These are phyloP conservation scores for Otolemur crassicaudatus DNA, from an alignment of 2,797 vertebrate genomes.

Conservation along the genomic window DNA sequence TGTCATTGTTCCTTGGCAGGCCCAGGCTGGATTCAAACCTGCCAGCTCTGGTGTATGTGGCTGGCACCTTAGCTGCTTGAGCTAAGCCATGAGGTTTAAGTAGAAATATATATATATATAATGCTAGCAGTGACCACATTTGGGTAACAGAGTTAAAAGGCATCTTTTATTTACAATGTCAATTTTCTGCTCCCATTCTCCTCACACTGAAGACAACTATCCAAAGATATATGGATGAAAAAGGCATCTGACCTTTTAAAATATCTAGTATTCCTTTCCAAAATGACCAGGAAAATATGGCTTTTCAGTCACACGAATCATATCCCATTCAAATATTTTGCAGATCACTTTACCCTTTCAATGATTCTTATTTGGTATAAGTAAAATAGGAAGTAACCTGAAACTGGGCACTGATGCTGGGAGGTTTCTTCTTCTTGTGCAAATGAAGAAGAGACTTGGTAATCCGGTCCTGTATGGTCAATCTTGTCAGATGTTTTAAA, in stretches of 20 bases:
- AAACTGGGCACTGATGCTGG: conserved; percentile 99
- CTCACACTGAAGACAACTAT: neutral
- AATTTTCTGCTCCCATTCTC: neutral
- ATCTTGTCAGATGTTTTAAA: conserved; percentile 95
- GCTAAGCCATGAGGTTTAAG: neutral
- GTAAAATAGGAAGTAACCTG: conserved; percentile 89
- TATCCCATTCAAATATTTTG: neutral
- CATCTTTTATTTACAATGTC: conserved; percentile 6
- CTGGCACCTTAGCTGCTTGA: too few relatives aligned
- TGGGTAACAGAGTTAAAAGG: neutral
- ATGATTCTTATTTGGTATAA: conserved; percentile 2
- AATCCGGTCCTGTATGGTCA: conserved; percentile 97
- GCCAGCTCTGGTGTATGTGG: too few relatives aligned
- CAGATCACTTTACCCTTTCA: neutral
- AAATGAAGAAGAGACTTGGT: conserved; percentile 98
- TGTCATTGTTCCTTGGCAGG: too few relatives aligned
- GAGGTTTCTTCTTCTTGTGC: conserved; percentile 99
- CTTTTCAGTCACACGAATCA: conserved; percentile 24
- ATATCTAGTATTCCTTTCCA: neutral
- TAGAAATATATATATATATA: neutral
- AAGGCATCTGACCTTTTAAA: neutral
- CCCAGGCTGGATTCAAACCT: too few relatives aligned
- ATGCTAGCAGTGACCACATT: neutral
- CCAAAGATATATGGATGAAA: neutral
- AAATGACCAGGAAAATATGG: neutral